A percentile compares a stretch with the other conserved stretches of the same genome.
Conservation (phyloP, 2,888 invertebrate genomes). For the Penaeus monodon region DNA sequence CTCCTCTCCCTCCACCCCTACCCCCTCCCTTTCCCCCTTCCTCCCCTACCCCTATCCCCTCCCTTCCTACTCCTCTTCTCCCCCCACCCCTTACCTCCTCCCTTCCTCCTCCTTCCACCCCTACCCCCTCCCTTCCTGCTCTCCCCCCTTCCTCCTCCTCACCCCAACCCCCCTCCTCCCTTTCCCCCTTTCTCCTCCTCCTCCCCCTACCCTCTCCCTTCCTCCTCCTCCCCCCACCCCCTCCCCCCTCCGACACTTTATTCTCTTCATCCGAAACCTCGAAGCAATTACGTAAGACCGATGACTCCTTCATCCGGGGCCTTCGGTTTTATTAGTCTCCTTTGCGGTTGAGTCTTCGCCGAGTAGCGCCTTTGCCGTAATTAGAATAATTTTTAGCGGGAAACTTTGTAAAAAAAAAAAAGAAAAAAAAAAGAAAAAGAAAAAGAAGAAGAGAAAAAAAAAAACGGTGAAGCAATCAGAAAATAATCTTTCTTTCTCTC, state of each 20-base stretch:
- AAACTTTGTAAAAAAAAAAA: not conserved
- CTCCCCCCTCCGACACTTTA: too few relatives aligned
- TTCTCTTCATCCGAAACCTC: not conserved
- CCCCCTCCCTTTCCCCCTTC: not conserved
- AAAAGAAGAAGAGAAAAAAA: not conserved
- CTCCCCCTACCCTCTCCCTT: not conserved
- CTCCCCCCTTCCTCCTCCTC: not conserved
- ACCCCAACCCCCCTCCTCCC: too few relatives aligned
- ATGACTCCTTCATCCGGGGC: not conserved
- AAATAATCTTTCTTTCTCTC: too few relatives aligned
- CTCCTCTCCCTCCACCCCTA: not conserved
- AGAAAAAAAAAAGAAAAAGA: not conserved
- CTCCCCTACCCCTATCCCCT: not conserved
- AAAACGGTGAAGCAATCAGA: not conserved
- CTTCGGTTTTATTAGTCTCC: not conserved
- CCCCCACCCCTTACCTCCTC: too few relatives aligned
- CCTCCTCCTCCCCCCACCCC: not conserved
- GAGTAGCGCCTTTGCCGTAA: too few relatives aligned
- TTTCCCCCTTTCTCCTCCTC: not conserved
- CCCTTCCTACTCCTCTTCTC: not conserved
- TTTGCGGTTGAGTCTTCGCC: too few relatives aligned
- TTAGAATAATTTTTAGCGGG: too few relatives aligned
- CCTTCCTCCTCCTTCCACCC: too few relatives aligned
- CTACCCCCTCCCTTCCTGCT: not conserved
- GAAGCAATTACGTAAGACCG: not conserved